These are phyloP conservation scores for Rhamphomyia laevipes DNA, from an alignment of 2,888 invertebrate species.

Conservation along the genomic window DNA sequence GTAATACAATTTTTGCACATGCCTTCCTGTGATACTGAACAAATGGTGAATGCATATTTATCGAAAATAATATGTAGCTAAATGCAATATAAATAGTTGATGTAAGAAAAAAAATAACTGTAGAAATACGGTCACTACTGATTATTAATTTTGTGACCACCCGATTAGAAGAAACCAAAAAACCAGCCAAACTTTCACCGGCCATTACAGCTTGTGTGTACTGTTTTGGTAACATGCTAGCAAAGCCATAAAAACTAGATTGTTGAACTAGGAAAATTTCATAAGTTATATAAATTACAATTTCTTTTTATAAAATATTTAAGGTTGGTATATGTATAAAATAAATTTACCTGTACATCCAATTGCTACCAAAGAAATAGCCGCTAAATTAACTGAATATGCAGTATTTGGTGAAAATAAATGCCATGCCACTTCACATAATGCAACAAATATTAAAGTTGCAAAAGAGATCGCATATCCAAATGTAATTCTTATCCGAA, in stretches of 20 bases:
- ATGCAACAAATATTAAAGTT: constrained; percentile 70
- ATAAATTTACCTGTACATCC: constrained; percentile 54
- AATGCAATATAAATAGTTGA: constrained; percentile 64
- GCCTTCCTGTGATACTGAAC: constrained; percentile 72
- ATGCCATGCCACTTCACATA: constrained; percentile 80
- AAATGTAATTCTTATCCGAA: constrained; percentile 75
- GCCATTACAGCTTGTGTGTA: constrained; percentile 94
- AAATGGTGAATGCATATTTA: constrained; percentile 67
- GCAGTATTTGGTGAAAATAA: constrained; percentile 66
- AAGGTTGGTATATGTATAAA: no score
- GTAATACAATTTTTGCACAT: constrained; percentile 64
- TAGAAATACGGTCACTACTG: constrained; percentile 65
- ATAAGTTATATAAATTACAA: constrained; percentile 15
- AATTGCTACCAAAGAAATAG: constrained; percentile 73
- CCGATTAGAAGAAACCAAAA: constrained; percentile 74
- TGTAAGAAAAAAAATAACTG: constrained; percentile 74
- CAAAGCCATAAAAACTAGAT: constrained; percentile 88
- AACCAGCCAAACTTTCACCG: constrained; percentile 79
- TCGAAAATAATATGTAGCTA: constrained; percentile 67
- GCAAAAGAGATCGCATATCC: constrained; percentile 73
- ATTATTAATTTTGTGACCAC: constrained; percentile 72
- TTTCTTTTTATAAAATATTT: not conserved
- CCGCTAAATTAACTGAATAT: constrained; percentile 71
- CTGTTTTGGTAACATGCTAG: constrained; percentile 74
- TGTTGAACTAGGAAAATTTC: constrained; percentile 56